These are phyloP conservation scores for Stichopus chloronotus DNA, from an alignment of 35 echinoderm and acorn worm genomes.

Conservation along the genomic window DNA sequence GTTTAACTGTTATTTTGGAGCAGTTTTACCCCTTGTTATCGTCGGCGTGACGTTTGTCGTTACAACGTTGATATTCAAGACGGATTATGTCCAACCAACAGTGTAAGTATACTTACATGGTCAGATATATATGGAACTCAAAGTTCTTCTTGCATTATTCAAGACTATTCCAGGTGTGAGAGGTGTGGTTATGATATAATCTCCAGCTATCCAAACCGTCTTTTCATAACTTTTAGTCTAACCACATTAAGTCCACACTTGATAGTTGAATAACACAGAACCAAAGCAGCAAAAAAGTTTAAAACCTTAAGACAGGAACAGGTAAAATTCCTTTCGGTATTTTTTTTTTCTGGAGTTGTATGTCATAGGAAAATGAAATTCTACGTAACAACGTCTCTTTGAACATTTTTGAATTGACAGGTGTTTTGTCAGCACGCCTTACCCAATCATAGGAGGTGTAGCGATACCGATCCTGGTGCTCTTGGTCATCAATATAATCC, in stretches of 20 bases:
- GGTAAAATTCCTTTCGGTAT: no score
- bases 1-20: background rate
- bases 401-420: background rate
- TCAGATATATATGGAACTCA: background rate
- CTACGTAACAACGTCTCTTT: background rate
- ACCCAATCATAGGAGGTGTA: constrained; percentile 23
- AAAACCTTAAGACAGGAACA: no score
- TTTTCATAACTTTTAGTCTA: no score
- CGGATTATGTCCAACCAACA: background rate
- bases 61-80: constrained; percentile 2
- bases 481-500: constrained; percentile 1
- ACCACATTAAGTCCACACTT: no score
- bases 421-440: constrained; percentile 9
- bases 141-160: no score
- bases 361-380: no score
- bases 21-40: background rate
- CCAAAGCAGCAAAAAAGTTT: no score
- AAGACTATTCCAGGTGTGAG: no score
- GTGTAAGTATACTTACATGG: constrained; percentile 7
- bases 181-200: no score
- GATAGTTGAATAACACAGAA: no score
- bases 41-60: background rate
- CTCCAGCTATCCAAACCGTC: no score
- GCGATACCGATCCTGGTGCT: constrained; percentile 7
- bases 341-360: no score